Evolutionary conservation across 2,113 vertebrate species (phyloP).

Genomic region (Dasyornis broadbenti): DNA sequence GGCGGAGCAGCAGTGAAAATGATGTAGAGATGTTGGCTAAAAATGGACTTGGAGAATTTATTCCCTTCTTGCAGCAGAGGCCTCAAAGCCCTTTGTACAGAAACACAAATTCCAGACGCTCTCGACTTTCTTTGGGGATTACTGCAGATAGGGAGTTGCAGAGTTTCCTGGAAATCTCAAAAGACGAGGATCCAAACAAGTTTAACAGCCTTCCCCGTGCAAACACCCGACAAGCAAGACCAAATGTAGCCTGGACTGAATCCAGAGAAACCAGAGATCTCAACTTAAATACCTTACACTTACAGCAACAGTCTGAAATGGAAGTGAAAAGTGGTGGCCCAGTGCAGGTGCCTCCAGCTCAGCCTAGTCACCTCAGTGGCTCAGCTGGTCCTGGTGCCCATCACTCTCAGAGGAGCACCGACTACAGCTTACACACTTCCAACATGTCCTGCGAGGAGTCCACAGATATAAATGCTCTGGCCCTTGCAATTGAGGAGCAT

Average conservation of each 20-base stretch:
- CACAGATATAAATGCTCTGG: constrained; percentile 69
- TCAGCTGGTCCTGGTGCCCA: not conserved
- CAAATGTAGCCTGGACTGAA: constrained; percentile 70
- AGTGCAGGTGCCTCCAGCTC: not conserved
- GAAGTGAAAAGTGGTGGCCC: not conserved
- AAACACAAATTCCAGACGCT: constrained; percentile 84
- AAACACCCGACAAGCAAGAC: constrained; percentile 67
- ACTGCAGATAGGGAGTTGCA: constrained; percentile 82
- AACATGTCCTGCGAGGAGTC: constrained; percentile 5
- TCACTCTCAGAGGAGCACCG: not conserved
- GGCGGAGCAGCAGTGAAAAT: constrained; percentile 93
- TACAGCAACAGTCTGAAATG: constrained; percentile 16
- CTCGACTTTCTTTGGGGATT: constrained; percentile 80
- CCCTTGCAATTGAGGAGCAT: constrained; percentile 78
- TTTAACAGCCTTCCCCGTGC: constrained; percentile 87
- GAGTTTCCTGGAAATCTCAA: constrained; percentile 83
- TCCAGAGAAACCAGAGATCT: constrained; percentile 69
- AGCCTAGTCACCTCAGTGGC: not conserved
- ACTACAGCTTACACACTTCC: constrained; percentile 22
- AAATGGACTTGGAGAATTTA: constrained; percentile 81
- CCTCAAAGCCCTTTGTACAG: constrained; percentile 81
- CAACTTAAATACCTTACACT: constrained; percentile 42
- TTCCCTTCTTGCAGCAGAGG: constrained; percentile 80
- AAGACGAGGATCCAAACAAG: constrained; percentile 71
- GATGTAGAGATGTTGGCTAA: constrained; percentile 87